Evolutionary conservation across 2,113 vertebrate genomes (phyloP).

Genomic region (Toxostoma redivivum): DNA sequence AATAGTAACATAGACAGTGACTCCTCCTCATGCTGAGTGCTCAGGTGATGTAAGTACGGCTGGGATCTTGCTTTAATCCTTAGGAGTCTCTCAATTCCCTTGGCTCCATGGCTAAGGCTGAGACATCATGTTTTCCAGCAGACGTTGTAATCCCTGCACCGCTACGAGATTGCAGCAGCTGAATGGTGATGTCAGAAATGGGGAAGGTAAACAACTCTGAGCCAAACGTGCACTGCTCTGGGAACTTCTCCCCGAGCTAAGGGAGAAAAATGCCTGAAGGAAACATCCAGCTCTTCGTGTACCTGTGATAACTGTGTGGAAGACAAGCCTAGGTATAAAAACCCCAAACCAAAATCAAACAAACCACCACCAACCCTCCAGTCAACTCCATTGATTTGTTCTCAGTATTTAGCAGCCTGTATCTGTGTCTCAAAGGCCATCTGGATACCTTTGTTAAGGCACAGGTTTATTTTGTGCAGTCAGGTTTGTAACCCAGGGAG

Average conservation of each 20-base stretch:
- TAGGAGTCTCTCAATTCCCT: neutral
- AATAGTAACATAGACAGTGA: neutral
- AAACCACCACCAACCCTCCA: neutral
- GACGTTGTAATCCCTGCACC: accelerated
- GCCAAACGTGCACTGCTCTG: neutral
- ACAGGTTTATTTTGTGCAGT: neutral
- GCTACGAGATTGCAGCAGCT: accelerated
- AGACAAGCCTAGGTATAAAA: neutral
- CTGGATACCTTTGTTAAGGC: neutral
- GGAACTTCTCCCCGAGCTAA: neutral
- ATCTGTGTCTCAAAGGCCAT: neutral
- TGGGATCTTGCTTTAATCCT: neutral
- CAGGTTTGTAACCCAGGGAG: neutral
- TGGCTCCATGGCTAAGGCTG: neutral
- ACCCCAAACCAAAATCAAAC: accelerated
- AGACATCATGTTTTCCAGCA: neutral
- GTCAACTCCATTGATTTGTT: neutral
- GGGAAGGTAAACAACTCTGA: neutral
- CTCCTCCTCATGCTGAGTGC: neutral
- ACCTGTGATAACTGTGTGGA: neutral
- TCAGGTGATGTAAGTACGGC: neutral
- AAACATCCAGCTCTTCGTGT: neutral
- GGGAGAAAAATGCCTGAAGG: neutral
- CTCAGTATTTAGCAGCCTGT: neutral
- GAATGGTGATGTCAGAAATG: neutral